Evolutionary conservation across 2,888 invertebrate genomes (phyloP).

Genomic region (Drosophila melanosoma): DNA sequence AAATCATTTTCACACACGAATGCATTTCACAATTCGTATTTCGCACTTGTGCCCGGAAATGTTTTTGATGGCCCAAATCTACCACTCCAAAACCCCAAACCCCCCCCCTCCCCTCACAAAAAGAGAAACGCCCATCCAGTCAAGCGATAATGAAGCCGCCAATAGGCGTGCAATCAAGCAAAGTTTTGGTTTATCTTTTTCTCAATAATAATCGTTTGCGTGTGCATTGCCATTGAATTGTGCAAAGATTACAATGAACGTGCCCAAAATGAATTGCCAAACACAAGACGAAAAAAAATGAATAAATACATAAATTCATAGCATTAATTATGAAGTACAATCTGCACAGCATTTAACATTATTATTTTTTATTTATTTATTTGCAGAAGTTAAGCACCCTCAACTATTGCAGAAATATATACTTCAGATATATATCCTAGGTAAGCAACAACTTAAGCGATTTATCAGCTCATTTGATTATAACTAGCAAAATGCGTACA

Average conservation of each 20-base stretch:
- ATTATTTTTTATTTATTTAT: constrained; percentile 39
- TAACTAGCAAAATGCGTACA: no score
- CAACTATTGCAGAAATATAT: constrained; percentile 23
- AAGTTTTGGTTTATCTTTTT: constrained; percentile 66
- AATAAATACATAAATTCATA: constrained; percentile 1
- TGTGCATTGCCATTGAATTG: constrained; percentile 61
- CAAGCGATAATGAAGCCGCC: constrained; percentile 58
- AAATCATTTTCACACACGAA: constrained; percentile 81
- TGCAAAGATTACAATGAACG: constrained; percentile 61
- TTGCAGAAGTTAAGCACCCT: constrained; percentile 39
- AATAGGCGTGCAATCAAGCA: constrained; percentile 68
- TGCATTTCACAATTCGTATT: constrained; percentile 52
- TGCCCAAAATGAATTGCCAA: constrained; percentile 36
- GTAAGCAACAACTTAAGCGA: constrained; percentile 42
- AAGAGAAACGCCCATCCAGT: constrained; percentile 30
- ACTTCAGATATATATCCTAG: constrained; percentile 10
- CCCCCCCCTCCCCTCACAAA: constrained; percentile 2
- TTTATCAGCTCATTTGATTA: constrained; percentile 23
- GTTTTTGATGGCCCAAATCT: constrained; percentile 43
- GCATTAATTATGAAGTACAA: constrained; percentile 20
- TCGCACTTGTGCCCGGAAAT: constrained; percentile 58
- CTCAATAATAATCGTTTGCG: constrained; percentile 56
- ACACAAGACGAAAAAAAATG: not conserved
- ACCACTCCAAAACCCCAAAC: not conserved
- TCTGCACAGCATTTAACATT: constrained; percentile 34